Base-by-base conservation (phyloP, 2,797 vertebrate species). In the Cottoperca gobio region DNA sequence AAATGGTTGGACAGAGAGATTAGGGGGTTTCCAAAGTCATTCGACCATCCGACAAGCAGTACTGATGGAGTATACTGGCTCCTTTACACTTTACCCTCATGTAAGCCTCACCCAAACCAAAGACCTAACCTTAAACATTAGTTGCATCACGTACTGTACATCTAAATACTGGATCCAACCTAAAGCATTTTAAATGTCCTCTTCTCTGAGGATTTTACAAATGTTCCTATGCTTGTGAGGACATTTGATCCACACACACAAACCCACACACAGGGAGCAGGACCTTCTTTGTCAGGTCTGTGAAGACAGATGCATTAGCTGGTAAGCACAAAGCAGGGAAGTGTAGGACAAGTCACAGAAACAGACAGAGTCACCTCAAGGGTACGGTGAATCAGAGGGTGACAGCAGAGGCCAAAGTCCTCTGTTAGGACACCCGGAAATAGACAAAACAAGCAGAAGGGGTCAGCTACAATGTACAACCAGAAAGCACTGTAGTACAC, bases 351-450 rank as follows among this genome's bases (percentile, higher is more conserved):
- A 61, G 50, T 76, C 26, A 76, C 55, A 67, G 54, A 87, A 83
- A 81, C 66, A 85, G 67, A 74, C 11, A 1, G 42, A 80, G 76
- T 76, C 79, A 82, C 79, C 84, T 84, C 83, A 92, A 92, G 90
- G 90, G 84, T 83, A 79, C 77, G 86, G 84, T 82, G 89, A 86
- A 87, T 90, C 88, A 86, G 42, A 88, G 37, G 45, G 79, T 81
- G 90, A 91, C 84, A 90, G 78, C 70, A 85, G 67, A 90, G 86
- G 82, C 79, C 87, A 79, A 37, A 86, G 70, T 12, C 71, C 66
- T 73, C 77, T 48, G 78, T 81, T 73, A 76, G 83, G 70, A 84
- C 79, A 60, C 63, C 79, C 65, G 23, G 83, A 89, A 92, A 92
- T 83, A 91, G 83, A 79, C 19, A 42, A 79, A 86, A 74, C 53